Evolutionary conservation across 2,797 vertebrate genomes (phyloP).

Genomic region (Notoglanidium macrostoma): DNA sequence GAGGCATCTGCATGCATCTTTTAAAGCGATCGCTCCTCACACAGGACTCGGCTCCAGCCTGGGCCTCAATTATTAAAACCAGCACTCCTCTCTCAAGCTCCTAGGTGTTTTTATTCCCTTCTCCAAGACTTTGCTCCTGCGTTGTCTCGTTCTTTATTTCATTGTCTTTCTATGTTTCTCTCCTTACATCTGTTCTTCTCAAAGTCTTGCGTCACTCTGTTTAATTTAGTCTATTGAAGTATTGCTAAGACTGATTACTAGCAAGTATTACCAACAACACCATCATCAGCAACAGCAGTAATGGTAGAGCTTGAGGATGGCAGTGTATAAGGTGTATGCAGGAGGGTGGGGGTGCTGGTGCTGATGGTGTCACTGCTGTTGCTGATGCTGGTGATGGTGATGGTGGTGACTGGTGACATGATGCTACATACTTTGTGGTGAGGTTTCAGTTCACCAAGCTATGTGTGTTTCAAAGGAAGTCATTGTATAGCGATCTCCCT

Average conservation of each 20-base stretch:
- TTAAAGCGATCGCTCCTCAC: slow-evolving; percentile 73
- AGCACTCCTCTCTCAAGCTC: slow-evolving; percentile 61
- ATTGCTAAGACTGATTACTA: neutral
- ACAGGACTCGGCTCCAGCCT: slow-evolving; percentile 69
- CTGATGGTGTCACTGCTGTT: neutral
- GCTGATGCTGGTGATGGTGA: neutral
- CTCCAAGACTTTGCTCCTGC: neutral
- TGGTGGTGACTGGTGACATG: neutral
- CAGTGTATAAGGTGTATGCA: neutral
- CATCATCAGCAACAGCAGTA: neutral
- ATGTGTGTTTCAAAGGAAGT: neutral
- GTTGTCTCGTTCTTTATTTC: slow-evolving; percentile 59
- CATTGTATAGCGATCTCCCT: neutral
- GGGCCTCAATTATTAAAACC: slow-evolving; percentile 76
- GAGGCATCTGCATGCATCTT: slow-evolving; percentile 77
- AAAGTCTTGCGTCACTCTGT: neutral
- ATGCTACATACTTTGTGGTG: neutral
- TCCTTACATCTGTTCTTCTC: neutral
- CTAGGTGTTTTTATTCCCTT: slow-evolving; percentile 35
- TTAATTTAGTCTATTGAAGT: neutral
- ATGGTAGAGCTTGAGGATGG: neutral
- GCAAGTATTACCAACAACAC: neutral
- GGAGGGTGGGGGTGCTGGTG: neutral
- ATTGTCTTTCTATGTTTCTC: slow-evolving; percentile 4
- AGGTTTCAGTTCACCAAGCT: neutral